Evolutionary conservation across 2,113 vertebrate species (phyloP).

Genomic region (Anoplopoma fimbria): DNA sequence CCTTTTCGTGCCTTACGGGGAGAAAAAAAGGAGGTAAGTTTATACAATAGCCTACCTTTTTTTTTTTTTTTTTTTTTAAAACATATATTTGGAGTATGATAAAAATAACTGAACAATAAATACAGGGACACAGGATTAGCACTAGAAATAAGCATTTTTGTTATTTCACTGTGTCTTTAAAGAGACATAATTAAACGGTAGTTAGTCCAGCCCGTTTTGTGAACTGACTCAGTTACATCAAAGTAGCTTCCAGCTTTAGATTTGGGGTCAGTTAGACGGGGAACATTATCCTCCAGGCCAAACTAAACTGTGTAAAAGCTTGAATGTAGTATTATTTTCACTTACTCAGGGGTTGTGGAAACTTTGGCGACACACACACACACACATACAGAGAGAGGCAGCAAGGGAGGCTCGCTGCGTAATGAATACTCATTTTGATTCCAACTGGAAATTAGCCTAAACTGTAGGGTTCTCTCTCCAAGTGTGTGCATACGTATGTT

Average conservation of each 20-base stretch:
- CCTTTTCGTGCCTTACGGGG: not conserved
- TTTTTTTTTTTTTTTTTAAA: too few species aligned
- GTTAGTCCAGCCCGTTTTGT: conserved; percentile 31
- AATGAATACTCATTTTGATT: conserved; percentile 60
- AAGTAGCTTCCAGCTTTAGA: conserved; percentile 45
- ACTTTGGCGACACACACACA: conserved; percentile 60
- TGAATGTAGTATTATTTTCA: conserved; percentile 66
- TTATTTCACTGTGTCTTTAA: conserved; percentile 2
- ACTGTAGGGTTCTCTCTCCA: conserved; percentile 34
- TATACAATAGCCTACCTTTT: not conserved
- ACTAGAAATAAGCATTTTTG: not conserved
- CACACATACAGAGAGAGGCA: not conserved
- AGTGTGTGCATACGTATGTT: conserved; percentile 14
- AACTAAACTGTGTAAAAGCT: conserved; percentile 64
- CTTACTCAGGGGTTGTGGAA: conserved; percentile 47
- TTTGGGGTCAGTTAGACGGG: conserved; percentile 58
- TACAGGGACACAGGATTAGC: not conserved
- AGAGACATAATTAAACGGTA: conserved; percentile 6
- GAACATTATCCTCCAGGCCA: conserved; percentile 67
- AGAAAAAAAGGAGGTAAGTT: not conserved
- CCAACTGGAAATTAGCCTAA: conserved; percentile 68
- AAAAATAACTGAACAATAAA: not conserved
- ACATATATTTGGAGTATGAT: not conserved
- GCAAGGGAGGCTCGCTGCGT: conserved; percentile 37
- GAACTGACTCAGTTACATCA: conserved; percentile 54